phyloP scores from a whole-genome alignment of 1,140 invertebrate species.

The Caenorhabditis elegans region WBcel235 BX284606.5:7558001-7558500 shows the following conservation, averaged over 20 bases:
- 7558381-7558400: not conserved
- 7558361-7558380: not conserved
- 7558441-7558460: not conserved
- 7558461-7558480: too few relatives aligned
- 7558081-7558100: not conserved
- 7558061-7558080: not conserved
- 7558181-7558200: conserved; percentile 50
- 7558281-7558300: conserved; percentile 36
- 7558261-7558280: conserved; percentile 43
- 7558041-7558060: conserved; percentile 46
- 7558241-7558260: conserved; percentile 41
- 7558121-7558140: conserved; percentile 42
- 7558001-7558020: conserved; percentile 49
- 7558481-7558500: too few relatives aligned
- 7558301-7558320: conserved; percentile 38
- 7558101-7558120: conserved; percentile 31
- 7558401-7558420: not conserved
- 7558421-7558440: not conserved
- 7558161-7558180: conserved; percentile 44
- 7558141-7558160: conserved; percentile 36
- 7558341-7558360: not conserved
- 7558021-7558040: conserved; percentile 49
- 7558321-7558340: not conserved
- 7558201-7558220: conserved; percentile 45
- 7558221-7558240: conserved; percentile 43